Evolutionary conservation across 2,113 vertebrate species (phyloP), one percentile per base, ranked within the genome.

Genomic region (Catharus bicknelli): DNA sequence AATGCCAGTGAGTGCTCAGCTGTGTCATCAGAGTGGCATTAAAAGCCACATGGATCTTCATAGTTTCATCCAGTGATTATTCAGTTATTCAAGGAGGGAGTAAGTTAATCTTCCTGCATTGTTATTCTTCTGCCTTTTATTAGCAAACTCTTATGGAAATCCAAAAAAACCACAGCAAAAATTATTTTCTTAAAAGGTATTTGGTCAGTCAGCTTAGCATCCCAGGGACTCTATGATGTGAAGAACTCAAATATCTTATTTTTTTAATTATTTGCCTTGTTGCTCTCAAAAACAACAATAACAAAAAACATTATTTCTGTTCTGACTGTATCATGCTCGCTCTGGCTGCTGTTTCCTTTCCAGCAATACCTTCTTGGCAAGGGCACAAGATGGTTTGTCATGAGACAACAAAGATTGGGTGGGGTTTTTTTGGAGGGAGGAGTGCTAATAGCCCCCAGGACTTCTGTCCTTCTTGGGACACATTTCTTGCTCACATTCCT

Each of bases 391-490:
- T 59, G 38, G 10, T 32, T 90, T 86, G 23, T 16, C 3, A 2
- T 59, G 18, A 67, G 16, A 40, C 10, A 14, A 51, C 13, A 43
- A 75, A 18, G 48, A 14, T 7, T 53, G 26, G 0, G 1, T 38
- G 27, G 13, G 16, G 0, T 0, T 27, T 48, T 72, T 53, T 62
- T 26, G 11, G 10, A 36, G 2, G 2, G 7, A 10, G 9, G 18
- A 38, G 51, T 40, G 26, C 29, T 51, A 51, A n/a, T 22, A 74
- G 3, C 5, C 36, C 12, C 13, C 30, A 30, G 16, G 4, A 13
- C n/a, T 73, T 75, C 34, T 34, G 42, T 48, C 36, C 62, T 36
- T 72, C 45, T n/a, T 25, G 16, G 2, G 7, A 18, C 17, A 11
- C 21, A 5, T 45, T 50, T 62, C 7, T 42, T 78, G 40, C 50